Conservation (phyloP, 2,797 vertebrate genomes). For the Pelobates cultripes region DNA sequence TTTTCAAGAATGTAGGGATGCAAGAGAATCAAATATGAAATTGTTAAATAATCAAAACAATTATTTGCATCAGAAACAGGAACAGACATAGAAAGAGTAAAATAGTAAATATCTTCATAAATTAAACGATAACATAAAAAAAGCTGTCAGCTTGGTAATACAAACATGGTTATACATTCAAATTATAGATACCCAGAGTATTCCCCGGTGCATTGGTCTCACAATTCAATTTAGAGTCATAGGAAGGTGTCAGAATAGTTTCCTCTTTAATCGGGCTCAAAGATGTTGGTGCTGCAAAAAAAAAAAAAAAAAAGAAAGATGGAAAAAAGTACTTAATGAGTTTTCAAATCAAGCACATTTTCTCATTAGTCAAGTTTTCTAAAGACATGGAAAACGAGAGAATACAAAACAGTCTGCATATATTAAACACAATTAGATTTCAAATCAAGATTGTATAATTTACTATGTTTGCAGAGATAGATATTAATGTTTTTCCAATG, state of each 20-base stretch:
- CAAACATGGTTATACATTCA: too few species aligned
- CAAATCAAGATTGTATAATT: neutral
- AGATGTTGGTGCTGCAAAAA: neutral
- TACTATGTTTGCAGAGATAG: neutral
- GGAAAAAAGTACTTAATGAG: neutral
- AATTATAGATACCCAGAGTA: constrained; percentile 5
- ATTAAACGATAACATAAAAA: too few species aligned
- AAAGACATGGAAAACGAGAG: neutral
- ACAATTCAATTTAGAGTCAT: neutral
- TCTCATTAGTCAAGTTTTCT: constrained; percentile 7
- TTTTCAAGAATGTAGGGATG: too few species aligned
- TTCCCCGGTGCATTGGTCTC: neutral
- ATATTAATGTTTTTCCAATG: neutral
- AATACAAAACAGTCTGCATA: constrained; percentile 5
- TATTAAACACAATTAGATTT: constrained; percentile 16
- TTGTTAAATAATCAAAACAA: too few species aligned
- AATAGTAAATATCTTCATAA: too few species aligned
- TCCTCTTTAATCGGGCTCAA: neutral
- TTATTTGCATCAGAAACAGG: too few species aligned
- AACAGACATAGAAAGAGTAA: too few species aligned
- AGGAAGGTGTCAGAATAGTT: neutral
- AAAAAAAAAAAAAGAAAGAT: neutral
- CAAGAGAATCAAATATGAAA: too few species aligned
- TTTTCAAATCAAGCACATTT: neutral
- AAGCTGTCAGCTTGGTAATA: too few species aligned